These are phyloP conservation scores for Fulica atra DNA, from an alignment of 2,113 vertebrate species.

Conservation along the genomic window DNA sequence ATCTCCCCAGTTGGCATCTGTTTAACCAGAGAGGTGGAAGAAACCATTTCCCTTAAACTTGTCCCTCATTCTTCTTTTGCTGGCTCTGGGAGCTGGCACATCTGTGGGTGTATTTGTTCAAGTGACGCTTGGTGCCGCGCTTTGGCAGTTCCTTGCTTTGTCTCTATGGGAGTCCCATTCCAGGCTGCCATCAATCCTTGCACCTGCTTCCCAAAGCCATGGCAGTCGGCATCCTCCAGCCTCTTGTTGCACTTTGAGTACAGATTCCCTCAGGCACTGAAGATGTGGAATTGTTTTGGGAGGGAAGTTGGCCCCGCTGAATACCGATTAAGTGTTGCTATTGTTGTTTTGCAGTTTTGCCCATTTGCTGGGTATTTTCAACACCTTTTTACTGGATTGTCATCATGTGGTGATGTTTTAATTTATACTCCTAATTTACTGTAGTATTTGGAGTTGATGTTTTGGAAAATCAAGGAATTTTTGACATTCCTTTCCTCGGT, in stretches of 20 bases:
- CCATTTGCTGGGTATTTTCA: background rate
- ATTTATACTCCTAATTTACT: background rate
- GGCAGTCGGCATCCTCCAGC: background rate
- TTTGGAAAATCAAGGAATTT: background rate
- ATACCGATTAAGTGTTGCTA: background rate
- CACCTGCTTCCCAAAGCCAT: background rate
- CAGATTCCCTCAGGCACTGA: background rate
- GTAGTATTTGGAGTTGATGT: background rate
- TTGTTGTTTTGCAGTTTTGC: background rate
- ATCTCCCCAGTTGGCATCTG: background rate
- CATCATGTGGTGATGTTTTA: background rate
- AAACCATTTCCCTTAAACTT: background rate
- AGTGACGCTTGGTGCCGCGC: background rate
- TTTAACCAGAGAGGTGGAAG: background rate
- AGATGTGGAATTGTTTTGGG: background rate
- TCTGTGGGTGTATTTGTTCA: background rate
- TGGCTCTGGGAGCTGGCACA: background rate
- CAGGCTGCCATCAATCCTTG: background rate
- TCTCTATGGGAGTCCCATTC: background rate
- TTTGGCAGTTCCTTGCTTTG: background rate
- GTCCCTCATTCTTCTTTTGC: background rate
- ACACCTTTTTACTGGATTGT: background rate
- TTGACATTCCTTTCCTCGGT: background rate
- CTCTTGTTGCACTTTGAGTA: background rate
- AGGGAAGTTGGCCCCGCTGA: background rate